Conservation (phyloP, 2,113 vertebrate species). For the Dicentrarchus labrax region DNA sequence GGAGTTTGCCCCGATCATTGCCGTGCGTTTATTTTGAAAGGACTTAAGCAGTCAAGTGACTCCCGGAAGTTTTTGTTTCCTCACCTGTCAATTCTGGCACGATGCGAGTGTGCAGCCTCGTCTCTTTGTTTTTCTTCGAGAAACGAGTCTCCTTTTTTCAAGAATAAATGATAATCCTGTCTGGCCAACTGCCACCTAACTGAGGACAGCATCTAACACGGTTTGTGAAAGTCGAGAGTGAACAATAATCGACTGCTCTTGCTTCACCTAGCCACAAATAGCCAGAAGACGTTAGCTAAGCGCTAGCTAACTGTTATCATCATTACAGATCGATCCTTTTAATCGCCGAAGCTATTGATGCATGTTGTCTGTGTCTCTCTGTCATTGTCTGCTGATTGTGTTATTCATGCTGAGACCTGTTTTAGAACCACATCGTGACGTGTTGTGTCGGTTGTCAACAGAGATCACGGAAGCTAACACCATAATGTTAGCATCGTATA, state of each 20-base stretch:
- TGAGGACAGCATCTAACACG: slow-evolving; percentile 68
- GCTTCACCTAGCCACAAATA: slow-evolving; percentile 62
- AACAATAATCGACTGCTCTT: slow-evolving; percentile 44
- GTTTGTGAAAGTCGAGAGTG: slow-evolving; percentile 51
- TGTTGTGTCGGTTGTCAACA: slow-evolving; percentile 38
- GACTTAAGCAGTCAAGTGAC: slow-evolving; percentile 44
- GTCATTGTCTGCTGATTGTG: not conserved
- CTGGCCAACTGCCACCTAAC: slow-evolving; percentile 26
- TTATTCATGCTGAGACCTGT: not conserved
- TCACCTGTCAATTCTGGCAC: slow-evolving; percentile 78
- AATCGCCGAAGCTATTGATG: not conserved
- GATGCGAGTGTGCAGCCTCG: slow-evolving; percentile 54
- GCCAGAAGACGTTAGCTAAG: slow-evolving; percentile 65
- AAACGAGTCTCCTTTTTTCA: slow-evolving; percentile 32
- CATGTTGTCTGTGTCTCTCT: too few species aligned
- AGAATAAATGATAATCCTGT: slow-evolving; percentile 44
- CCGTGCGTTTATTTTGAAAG: slow-evolving; percentile 77
- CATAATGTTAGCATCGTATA: slow-evolving; percentile 49
- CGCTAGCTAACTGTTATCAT: slow-evolving; percentile 69
- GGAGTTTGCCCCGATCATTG: too few species aligned
- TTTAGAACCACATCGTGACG: rapidly evolving
- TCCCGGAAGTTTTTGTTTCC: slow-evolving; percentile 84
- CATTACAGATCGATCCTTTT: slow-evolving; percentile 40
- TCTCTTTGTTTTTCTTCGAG: slow-evolving; percentile 62
- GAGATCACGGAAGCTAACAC: slow-evolving; percentile 63